Evolutionary conservation across 2,113 vertebrate species (phyloP), one percentile per base, ranked within the genome.

Genomic region (Tragelaphus buxtoni): DNA sequence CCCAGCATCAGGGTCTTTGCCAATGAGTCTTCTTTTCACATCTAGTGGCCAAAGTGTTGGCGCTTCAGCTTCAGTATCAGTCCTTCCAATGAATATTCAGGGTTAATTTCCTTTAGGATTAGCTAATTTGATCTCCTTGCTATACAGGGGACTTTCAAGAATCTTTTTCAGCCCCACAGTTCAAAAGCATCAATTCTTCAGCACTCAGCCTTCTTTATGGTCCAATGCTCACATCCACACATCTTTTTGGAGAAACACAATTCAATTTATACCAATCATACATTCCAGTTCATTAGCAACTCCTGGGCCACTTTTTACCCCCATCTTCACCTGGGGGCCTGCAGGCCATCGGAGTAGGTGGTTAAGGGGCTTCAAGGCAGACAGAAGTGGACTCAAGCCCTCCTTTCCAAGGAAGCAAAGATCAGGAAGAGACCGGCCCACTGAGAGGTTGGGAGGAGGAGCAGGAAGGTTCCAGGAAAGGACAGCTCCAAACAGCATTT

Each of bases 291-390:
- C 13, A 30, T 30, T 4, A 13, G 16, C 24, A 35, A 28, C 35
- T 39, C 9, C 24, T 24, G 8, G 5, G 32, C 28, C 90, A n/a
- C n/a, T 65, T 69, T 81, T 22, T n/a, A 35, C 24, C 24, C 55
- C 9, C 60, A 32, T 30, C 7, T 7, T 7, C 9, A 10, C 16
- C 24, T 0, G 3, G 53, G 72, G n/a, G 32, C 53, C 16, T 16
- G 18, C 16, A 18, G 4, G 42, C 6, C 2, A 42, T 14, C 0
- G 0, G 24, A 30, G 12, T 9, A 47, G 24, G 20, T 42, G 42
- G 49, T 51, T n/a, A 35, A 56, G 35, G 51, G 81, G 47, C 3
- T 32, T 26, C 24, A 55, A 16, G 47, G 61, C 72, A 58, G 30
- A 24, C 2, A 55, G 69, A 56, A 74, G n/a, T 12, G 24, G 20